Conservation (phyloP, 2,113 vertebrate species). For the Ranitomeya variabilis region DNA sequence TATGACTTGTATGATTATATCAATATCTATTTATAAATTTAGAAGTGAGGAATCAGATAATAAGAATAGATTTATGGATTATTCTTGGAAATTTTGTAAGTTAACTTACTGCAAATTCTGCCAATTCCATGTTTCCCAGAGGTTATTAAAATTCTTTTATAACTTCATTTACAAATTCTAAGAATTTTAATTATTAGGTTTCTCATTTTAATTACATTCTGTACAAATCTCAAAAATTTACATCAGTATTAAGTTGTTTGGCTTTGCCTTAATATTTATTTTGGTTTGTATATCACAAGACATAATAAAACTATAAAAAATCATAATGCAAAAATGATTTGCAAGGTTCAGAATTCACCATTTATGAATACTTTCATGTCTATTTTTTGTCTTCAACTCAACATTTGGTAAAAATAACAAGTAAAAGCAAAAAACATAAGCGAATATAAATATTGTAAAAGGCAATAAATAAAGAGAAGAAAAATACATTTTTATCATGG, state of each 20-base stretch:
- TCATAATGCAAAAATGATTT: too few relatives aligned
- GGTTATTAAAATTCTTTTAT: not conserved
- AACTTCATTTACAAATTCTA: not conserved
- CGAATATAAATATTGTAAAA: too few relatives aligned
- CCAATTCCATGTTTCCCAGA: not conserved
- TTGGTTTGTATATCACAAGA: too few relatives aligned
- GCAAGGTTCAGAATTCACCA: too few relatives aligned
- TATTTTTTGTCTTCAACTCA: too few relatives aligned
- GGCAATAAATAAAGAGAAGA: too few relatives aligned
- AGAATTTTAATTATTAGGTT: not conserved
- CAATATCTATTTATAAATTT: slow-evolving; percentile 24
- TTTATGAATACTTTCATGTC: too few relatives aligned
- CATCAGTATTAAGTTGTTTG: not conserved
- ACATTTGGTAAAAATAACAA: too few relatives aligned
- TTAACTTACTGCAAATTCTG: not conserved
- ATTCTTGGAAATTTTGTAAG: slow-evolving; percentile 1
- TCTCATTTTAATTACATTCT: not conserved
- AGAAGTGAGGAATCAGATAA: not conserved
- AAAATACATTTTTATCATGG: too few relatives aligned
- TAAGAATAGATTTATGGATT: slow-evolving; percentile 22
- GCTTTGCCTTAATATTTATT: not conserved
- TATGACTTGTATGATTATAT: slow-evolving; percentile 16
- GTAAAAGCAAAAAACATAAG: too few relatives aligned
- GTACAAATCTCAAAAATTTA: not conserved
- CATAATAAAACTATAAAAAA: too few relatives aligned